Evolutionary conservation across 2,888 invertebrate genomes (phyloP).

Genomic region (Ophion ventricosus): DNA sequence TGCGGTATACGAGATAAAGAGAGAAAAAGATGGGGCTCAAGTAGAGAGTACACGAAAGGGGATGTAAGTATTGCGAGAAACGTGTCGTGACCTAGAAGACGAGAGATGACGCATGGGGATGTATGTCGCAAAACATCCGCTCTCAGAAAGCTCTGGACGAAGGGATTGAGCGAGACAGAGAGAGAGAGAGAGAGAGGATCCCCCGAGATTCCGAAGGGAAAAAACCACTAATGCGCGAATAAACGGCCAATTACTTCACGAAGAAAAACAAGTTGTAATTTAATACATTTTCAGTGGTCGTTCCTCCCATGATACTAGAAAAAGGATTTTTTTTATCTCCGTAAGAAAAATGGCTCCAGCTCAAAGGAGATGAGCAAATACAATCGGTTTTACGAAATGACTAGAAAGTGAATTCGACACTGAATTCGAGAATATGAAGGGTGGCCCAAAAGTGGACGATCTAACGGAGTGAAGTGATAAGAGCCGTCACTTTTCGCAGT

Average conservation of each 20-base stretch:
- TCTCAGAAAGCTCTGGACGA: slow-evolving; percentile 11
- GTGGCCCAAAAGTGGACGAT: too few species aligned
- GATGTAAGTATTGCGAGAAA: slow-evolving; percentile 42
- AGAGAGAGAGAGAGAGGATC: background rate
- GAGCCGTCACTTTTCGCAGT: too few species aligned
- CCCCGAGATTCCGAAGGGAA: background rate
- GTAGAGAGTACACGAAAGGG: slow-evolving; percentile 24
- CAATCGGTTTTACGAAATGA: too few species aligned
- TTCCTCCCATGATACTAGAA: too few species aligned
- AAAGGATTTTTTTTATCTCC: too few species aligned
- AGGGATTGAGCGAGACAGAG: background rate
- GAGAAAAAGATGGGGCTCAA: slow-evolving; percentile 34
- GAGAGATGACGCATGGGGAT: slow-evolving; percentile 14
- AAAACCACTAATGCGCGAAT: background rate
- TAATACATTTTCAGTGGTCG: too few species aligned
- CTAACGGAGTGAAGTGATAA: too few species aligned
- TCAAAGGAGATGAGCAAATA: too few species aligned
- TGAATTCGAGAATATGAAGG: too few species aligned
- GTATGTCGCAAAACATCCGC: slow-evolving; percentile 3
- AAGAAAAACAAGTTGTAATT: background rate
- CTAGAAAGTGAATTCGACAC: background rate
- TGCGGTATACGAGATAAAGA: slow-evolving; percentile 56
- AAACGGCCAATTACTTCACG: background rate
- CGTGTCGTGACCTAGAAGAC: slow-evolving; percentile 26
- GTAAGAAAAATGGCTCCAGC: too few species aligned